phyloP scores from a whole-genome alignment of 2,113 vertebrate species.

The Podarcis cretensis region DNA sequence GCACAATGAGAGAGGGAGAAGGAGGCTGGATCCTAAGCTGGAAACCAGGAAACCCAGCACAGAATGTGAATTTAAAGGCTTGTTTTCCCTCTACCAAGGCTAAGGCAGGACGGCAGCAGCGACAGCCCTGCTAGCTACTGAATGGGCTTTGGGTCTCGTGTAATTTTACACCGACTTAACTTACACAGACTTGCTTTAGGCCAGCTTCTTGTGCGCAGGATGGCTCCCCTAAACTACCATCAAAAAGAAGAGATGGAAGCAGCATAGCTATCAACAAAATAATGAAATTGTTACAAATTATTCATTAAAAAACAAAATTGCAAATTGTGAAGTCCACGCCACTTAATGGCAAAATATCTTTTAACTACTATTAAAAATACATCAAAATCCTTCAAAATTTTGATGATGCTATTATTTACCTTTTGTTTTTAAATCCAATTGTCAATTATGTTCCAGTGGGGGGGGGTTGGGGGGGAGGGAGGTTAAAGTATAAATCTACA shows the following conservation, averaged over 20 bases:
- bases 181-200: too few species aligned
- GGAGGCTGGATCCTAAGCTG: too few species aligned
- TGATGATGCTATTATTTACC: conserved; percentile 56
- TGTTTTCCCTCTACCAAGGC: too few species aligned
- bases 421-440: conserved; percentile 67
- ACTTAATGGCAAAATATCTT: conserved; percentile 28
- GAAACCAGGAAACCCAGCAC: too few species aligned
- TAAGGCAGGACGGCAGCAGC: too few species aligned
- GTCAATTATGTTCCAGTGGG: conserved; percentile 42
- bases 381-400: conserved; percentile 60
- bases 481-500: conserved; percentile 58
- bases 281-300: conserved; percentile 39
- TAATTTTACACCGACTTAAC: too few species aligned
- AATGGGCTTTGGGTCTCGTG: too few species aligned
- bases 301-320: conserved; percentile 26
- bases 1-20: too few species aligned
- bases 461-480: conserved; percentile 1
- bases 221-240: background rate
- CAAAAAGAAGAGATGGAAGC: conserved; percentile 25
- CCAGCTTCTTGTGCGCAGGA: too few species aligned
- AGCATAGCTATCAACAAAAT: conserved; percentile 49
- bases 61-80: too few species aligned
- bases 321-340: conserved; percentile 35
- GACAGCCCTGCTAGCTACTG: too few species aligned
- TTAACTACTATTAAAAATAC: conserved; percentile 61